phyloP scores from a whole-genome alignment of 1,140 invertebrate species.

The Orussus abietinus region DNA sequence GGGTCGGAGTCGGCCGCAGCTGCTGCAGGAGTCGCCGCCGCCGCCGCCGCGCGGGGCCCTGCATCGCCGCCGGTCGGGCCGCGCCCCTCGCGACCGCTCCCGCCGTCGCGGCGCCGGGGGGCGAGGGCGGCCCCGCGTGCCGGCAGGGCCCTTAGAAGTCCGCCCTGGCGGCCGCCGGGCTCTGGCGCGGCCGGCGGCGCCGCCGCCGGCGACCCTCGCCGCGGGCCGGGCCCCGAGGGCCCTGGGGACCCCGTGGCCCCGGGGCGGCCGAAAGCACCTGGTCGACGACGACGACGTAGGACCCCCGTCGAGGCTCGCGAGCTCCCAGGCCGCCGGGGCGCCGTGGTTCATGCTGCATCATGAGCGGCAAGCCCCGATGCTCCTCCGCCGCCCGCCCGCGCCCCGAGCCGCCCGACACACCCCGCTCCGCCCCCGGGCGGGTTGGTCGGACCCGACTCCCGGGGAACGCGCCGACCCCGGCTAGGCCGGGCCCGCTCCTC shows the following conservation, averaged over 20 bases:
- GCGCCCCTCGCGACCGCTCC: constrained; percentile 18
- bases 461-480: constrained; percentile 53
- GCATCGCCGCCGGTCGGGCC: constrained; percentile 44
- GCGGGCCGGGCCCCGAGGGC: background rate
- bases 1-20: too few species aligned
- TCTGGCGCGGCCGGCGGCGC: constrained; percentile 1
- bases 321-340: constrained; percentile 44
- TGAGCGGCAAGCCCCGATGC: constrained; percentile 37
- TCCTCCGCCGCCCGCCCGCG: constrained; percentile 32
- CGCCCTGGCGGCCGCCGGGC: background rate
- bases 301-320: constrained; percentile 46
- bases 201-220: constrained; percentile 15
- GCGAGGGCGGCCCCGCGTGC: background rate
- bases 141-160: constrained; percentile 6
- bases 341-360: constrained; percentile 53
- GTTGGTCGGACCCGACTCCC: too few species aligned
- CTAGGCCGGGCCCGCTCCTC: constrained; percentile 32
- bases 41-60: constrained; percentile 33
- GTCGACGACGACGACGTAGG: constrained; percentile 19
- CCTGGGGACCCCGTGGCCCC: constrained; percentile 11
- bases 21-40: too few species aligned
- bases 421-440: too few species aligned
- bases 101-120: background rate
- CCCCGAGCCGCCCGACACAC: constrained; percentile 18
- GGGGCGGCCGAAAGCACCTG: constrained; percentile 6